These are phyloP conservation scores for Dicaeum eximium DNA, from an alignment of 2,113 vertebrate genomes.

Conservation along the genomic window DNA sequence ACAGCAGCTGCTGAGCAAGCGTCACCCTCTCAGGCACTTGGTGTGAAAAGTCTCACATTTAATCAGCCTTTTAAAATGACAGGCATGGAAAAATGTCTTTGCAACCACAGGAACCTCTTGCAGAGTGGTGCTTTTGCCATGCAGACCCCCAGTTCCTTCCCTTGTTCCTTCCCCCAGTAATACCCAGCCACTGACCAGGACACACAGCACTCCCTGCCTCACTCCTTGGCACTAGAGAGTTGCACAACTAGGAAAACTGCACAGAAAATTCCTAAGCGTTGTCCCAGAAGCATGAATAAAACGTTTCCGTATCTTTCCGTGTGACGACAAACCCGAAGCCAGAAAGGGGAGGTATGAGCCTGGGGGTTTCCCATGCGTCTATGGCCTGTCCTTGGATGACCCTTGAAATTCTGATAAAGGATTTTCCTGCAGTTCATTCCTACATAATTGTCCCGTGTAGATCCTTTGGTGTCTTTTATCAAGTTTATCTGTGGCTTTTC, in stretches of 20 bases:
- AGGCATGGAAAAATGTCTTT: not conserved
- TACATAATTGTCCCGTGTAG: not conserved
- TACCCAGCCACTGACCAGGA: not conserved
- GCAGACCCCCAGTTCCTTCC: not conserved
- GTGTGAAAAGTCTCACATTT: not conserved
- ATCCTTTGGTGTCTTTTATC: not conserved
- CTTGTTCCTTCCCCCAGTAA: not conserved
- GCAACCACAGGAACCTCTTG: not conserved
- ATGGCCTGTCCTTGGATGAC: not conserved
- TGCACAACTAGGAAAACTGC: not conserved
- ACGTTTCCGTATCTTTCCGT: not conserved
- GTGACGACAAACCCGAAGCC: fast-evolving
- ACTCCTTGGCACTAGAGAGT: not conserved
- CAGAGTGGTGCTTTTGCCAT: not conserved
- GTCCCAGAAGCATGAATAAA: not conserved
- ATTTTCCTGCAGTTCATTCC: not conserved
- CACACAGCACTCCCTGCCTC: fast-evolving
- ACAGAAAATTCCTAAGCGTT: not conserved
- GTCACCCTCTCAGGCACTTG: slow-evolving; percentile 26
- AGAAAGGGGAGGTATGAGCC: not conserved
- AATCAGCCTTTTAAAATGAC: not conserved
- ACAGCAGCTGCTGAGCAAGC: slow-evolving; percentile 52
- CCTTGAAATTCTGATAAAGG: not conserved
- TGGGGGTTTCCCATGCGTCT: not conserved
- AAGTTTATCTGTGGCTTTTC: not conserved